Base-by-base conservation (phyloP, 2,113 vertebrate genomes). In the Pogona vitticeps region DNA sequence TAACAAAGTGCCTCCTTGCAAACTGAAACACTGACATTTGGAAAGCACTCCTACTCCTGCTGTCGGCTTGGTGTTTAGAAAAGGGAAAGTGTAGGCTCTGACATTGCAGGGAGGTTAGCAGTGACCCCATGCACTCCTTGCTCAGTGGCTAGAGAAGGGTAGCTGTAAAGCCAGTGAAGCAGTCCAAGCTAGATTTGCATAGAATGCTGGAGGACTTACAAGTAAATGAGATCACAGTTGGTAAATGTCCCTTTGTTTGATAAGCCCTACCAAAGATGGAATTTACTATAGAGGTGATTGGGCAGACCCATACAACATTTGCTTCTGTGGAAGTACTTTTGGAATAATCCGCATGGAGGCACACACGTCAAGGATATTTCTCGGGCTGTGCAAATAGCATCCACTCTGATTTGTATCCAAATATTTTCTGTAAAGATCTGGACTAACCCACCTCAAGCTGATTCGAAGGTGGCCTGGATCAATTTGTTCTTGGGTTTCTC, bases 1-100 rank as follows among this genome's bases (percentile, higher is more conserved):
- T 82, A 70, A 88, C 83, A 81, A 85, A 85, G 83, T 59, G 63
- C 33, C 46, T 68, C 78, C 85, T 70, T 81, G 83, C 77, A 70
- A 67, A 70, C 46, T 42, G 65, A 78, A 80, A 82, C 71, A 76
- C 18, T 82, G 79, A 67, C 85, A 82, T 87, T 87, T 82, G 85
- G 85, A 58, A 87, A 63, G 67, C 40, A 56, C n/a, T 73, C 59
- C n/a, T 56, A 0, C 59, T 56, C 70, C 71, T 7, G 59, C 42
- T 36, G 42, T 73, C 68, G 73, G 56, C 56, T 80, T 80, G 28
- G 31, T 73, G n/a, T 52, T 81, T 65, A 15, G 70, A 58, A 28
- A 81, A 15, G 70, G 40, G 81, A 42, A 86, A 8, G 59, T 23
- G 9, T n/a, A 18, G 31, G 23, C 23, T 26, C 38, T 14, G 78